Conservation (phyloP, 2,888 invertebrate genomes). For the Lycia hirtaria region DNA sequence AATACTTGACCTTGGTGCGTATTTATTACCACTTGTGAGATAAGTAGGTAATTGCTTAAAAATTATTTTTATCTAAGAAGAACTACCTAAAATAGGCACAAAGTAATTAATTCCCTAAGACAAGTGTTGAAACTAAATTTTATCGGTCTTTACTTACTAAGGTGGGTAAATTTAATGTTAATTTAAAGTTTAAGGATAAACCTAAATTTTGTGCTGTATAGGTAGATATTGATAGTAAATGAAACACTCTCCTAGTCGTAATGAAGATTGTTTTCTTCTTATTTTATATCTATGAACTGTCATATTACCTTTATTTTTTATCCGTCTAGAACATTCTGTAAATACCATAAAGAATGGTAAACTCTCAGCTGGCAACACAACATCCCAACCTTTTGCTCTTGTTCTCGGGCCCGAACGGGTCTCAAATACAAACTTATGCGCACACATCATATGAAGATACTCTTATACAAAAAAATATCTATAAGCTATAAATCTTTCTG, state of each 20-base stretch:
- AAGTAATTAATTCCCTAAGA: too few relatives aligned
- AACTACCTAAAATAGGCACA: too few relatives aligned
- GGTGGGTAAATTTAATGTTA: too few relatives aligned
- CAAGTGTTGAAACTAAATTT: too few relatives aligned
- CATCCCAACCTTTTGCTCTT: slow-evolving; percentile 73
- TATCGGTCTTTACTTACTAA: too few relatives aligned
- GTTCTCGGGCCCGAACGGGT: slow-evolving; percentile 69
- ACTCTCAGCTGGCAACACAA: slow-evolving; percentile 55
- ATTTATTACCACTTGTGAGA: background rate
- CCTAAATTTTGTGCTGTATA: too few relatives aligned
- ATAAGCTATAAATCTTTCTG: slow-evolving; percentile 28
- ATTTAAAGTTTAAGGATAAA: too few relatives aligned
- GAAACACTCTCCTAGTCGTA: background rate
- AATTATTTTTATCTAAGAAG: too few relatives aligned
- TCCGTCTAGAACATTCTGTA: slow-evolving; percentile 14
- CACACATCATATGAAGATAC: slow-evolving; percentile 60
- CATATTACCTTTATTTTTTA: background rate
- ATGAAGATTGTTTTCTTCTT: background rate
- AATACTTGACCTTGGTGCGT: background rate
- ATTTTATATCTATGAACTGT: background rate
- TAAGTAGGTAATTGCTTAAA: background rate
- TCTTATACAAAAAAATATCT: too few relatives aligned
- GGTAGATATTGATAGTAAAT: too few relatives aligned
- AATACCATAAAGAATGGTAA: slow-evolving; percentile 43
- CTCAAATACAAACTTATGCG: slow-evolving; percentile 50